A percentile compares a stretch with the other conserved stretches of the same genome.
phyloP scores from a whole-genome alignment of 2,888 invertebrate genomes.

The Galeruca laticollis region DNA sequence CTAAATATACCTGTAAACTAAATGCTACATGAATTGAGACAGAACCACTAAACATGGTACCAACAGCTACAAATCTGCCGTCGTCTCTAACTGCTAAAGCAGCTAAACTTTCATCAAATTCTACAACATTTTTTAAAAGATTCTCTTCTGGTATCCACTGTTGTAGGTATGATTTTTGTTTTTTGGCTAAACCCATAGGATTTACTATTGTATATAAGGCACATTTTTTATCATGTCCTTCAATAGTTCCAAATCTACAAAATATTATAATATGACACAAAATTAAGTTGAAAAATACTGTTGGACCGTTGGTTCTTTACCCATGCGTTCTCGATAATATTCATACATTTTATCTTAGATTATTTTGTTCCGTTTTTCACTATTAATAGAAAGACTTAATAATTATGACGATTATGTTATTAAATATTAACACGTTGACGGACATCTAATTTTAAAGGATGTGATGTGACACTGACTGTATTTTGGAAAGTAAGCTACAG shows the following conservation, averaged over 20 bases:
- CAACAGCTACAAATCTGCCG: constrained; percentile 91
- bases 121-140: constrained; percentile 69
- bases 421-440: too few relatives aligned
- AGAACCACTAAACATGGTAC: constrained; percentile 93
- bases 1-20: constrained; percentile 80
- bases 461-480: too few relatives aligned
- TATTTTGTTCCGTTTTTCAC: too few relatives aligned
- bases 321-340: neutral
- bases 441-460: too few relatives aligned
- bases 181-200: constrained; percentile 79
- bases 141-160: constrained; percentile 79
- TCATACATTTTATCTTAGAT: neutral
- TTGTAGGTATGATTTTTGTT: constrained; percentile 81
- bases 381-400: too few relatives aligned
- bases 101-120: constrained; percentile 81
- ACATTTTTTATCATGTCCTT: constrained; percentile 74
- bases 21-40: constrained; percentile 92
- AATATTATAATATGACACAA: too few relatives aligned
- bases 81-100: constrained; percentile 91
- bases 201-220: constrained; percentile 86
- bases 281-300: too few relatives aligned
- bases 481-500: too few relatives aligned
- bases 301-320: too few relatives aligned
- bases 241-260: constrained; percentile 77
- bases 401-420: too few relatives aligned